Conservation (phyloP, 2,888 invertebrate genomes). For the Teleogryllus oceanicus region DNA sequence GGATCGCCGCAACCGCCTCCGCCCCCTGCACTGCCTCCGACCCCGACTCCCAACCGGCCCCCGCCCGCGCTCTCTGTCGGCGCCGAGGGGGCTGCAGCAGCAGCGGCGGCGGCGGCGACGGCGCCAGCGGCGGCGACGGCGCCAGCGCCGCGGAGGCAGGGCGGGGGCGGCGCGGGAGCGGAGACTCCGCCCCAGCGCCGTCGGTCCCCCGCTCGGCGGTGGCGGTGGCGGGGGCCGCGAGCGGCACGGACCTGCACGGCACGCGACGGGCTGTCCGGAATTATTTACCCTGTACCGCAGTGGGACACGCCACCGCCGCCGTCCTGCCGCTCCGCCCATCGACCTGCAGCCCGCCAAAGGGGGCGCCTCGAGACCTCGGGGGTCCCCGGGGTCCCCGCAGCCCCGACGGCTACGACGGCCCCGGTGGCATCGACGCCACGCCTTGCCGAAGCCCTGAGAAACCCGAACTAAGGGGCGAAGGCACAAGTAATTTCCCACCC, state of each 20-base stretch:
- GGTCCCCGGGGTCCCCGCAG: no score
- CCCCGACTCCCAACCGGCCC: no score
- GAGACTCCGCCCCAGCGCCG: background rate
- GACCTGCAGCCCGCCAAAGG: background rate
- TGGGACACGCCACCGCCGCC: conserved; percentile 1
- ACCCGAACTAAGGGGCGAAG: no score
- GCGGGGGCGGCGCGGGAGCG: background rate
- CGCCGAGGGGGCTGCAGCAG: no score
- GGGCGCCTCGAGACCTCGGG: no score
- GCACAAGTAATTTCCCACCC: no score
- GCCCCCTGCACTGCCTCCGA: no score
- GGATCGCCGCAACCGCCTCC: no score
- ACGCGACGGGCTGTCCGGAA: conserved; percentile 1
- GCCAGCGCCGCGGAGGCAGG: background rate
- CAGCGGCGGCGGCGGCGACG: background rate
- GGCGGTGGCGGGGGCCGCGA: background rate
- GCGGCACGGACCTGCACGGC: background rate
- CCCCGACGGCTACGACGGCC: no score
- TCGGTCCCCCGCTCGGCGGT: background rate
- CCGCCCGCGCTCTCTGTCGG: no score
- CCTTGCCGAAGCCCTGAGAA: no score
- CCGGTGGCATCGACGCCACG: no score
- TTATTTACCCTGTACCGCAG: conserved; percentile 18
- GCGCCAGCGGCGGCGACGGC: background rate
- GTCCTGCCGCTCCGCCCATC: background rate